Conservation (phyloP, 2,113 vertebrate species). For the Hemiscyllium ocellatum region DNA sequence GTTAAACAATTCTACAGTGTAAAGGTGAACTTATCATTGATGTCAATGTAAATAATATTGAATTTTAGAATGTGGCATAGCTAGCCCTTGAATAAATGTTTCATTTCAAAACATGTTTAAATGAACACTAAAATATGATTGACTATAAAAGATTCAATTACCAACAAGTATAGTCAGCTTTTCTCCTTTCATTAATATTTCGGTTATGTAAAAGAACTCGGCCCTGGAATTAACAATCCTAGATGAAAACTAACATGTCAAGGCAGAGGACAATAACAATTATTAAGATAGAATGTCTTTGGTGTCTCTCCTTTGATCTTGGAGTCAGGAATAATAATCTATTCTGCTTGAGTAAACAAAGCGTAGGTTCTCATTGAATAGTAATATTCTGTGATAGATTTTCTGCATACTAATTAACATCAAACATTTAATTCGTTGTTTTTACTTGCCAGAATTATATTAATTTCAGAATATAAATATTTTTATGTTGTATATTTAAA, state of each 20-base stretch:
- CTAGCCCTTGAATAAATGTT: neutral
- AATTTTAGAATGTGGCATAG: neutral
- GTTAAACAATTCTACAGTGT: neutral
- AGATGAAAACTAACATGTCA: neutral
- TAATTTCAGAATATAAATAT: conserved; percentile 20
- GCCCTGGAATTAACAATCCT: neutral
- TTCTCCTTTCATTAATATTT: conserved; percentile 33
- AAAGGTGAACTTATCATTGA: neutral
- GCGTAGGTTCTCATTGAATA: neutral
- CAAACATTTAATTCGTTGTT: neutral
- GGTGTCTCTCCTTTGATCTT: neutral
- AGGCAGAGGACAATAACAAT: conserved; percentile 12
- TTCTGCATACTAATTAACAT: conserved; percentile 16
- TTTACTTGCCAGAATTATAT: conserved; percentile 2
- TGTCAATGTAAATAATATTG: neutral
- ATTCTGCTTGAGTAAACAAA: conserved; percentile 31
- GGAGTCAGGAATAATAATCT: conserved; percentile 30
- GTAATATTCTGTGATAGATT: conserved; percentile 3
- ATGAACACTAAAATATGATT: neutral
- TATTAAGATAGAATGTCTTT: conserved; percentile 15
- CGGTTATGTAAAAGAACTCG: neutral
- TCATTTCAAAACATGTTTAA: neutral
- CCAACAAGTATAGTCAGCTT: conserved; percentile 4
- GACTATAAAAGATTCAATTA: conserved; percentile 3
- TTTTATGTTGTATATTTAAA: neutral